Percentiles rank a stretch among this genome's conserved stretches.
phyloP scores from a whole-genome alignment of 2,797 vertebrate species.

The Spea hammondii region DNA sequence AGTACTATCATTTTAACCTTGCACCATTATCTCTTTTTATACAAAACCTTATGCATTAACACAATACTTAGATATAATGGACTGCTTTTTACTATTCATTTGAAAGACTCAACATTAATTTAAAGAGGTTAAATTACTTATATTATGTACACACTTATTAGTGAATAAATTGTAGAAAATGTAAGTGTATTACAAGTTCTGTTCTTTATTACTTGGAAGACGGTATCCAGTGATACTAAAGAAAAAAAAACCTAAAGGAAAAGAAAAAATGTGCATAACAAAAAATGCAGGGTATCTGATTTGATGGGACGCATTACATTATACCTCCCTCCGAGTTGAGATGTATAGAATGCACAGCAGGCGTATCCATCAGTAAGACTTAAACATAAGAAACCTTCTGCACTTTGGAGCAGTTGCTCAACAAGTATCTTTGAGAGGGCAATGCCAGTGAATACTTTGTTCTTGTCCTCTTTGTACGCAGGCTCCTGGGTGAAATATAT shows the following conservation, averaged over 20 bases:
- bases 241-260: slow-evolving; percentile 14
- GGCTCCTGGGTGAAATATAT: slow-evolving; percentile 29
- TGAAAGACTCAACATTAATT: too few relatives aligned
- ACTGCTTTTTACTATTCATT: too few relatives aligned
- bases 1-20: too few relatives aligned
- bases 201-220: too few relatives aligned
- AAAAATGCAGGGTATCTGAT: slow-evolving; percentile 8
- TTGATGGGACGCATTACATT: slow-evolving; percentile 21
- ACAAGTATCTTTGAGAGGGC: slow-evolving; percentile 32
- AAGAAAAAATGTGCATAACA: slow-evolving; percentile 8
- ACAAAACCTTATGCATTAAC: too few relatives aligned
- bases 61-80: too few relatives aligned
- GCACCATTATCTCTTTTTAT: too few relatives aligned
- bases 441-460: slow-evolving; percentile 38
- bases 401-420: slow-evolving; percentile 31
- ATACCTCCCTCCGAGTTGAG: slow-evolving; percentile 30
- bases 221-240: neutral
- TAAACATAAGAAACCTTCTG: slow-evolving; percentile 30
- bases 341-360: slow-evolving; percentile 42
- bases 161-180: too few relatives aligned
- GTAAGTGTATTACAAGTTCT: too few relatives aligned
- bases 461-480: slow-evolving; percentile 30
- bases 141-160: too few relatives aligned
- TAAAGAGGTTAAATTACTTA: too few relatives aligned
- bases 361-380: slow-evolving; percentile 26